Base-by-base conservation (phyloP, 92 coral and sea anemone species). In the Epizoanthus scotinus region DNA sequence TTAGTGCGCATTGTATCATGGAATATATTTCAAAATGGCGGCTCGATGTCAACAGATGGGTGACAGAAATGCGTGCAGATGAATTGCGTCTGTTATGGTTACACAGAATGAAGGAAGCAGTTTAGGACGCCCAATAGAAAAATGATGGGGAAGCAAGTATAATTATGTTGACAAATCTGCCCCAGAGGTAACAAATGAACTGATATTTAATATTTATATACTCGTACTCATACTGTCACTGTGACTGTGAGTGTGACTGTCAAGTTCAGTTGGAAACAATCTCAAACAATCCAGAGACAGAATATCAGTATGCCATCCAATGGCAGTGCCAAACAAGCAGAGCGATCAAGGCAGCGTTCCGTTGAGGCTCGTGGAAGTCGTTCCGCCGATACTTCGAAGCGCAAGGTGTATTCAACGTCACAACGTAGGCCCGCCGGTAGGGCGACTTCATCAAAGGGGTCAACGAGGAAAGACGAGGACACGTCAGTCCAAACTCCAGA, bases 321-420 rank as follows among this genome's bases (percentile, higher is more conserved):
- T 22, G 52, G 2, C 52, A 63, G 54, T 22, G 9, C 69, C 47
- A 59, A 38, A 60, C 81, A 75, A 24, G 8, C 81, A 38, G 58
- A 36, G 59, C 81, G 81, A 34, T 24, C 73, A 9, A 75, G 28
- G 17, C 67, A 75, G 25, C 56, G 67, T 13, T 59, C 67, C 5
- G 56, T 31, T 0, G 79, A 57, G 24, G 5, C 24, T 57, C 79
- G 79, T 31, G 66, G 81, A 47, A 75, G 81, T 57, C 68, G 40
- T 75, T 75, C 81, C 8, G 81, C 81, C 3, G 81, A 75, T 38
- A 27, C 28, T 75, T 54, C 21, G 5, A 75, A 59, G 67, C 63
- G 68, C 6, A 40, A 59, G 38, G 21, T 53, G 8, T 26, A 40
- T 25, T 60, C 63, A 14, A 75, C 40, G 5, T 17, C 60, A 17